Evolutionary conservation across 2,888 invertebrate species (phyloP), one percentile per base, ranked within the genome.

Genomic region (Drosophila cognata): DNA sequence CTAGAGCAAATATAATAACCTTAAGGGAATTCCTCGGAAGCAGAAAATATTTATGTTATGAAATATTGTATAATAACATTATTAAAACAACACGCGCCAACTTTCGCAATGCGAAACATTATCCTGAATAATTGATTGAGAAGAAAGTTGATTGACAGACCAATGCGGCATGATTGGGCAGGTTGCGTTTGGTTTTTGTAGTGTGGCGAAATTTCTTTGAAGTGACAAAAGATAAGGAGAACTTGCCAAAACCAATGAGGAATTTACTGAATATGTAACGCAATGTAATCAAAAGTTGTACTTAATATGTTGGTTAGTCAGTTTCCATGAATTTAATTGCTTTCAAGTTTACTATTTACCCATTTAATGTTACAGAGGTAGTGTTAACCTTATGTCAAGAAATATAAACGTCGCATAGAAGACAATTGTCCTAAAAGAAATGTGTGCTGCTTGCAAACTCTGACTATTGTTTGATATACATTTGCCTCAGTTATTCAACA

Each of bases 171-270:
- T 7, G 18, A n/a, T 16, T 25, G 16, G 10, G 0, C 35, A n/a
- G 29, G n/a, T 6, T 51, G n/a, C 35, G 28, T 10, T 16, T 16
- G 13, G 18, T 16, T 29, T 6, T 21, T 6, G 10, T 28, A 13
- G 28, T 60, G 18, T 13, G 7, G 13, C 0, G 29, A 29, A 16
- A 16, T 57, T 41, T 8, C n/a, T 66, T 62, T 66, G 61, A 62
- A 62, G 66, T 51, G 16, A 41, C 18, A 48, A 48, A 64, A 72
- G n/a, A 50, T 43, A 25, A 18, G 11, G n/a, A 13, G 36, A 59
- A 46, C 36, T 52, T 60, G 10, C n/a, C 25, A 10, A 13, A 16
- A n/a, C n/a, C 1, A 1, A 1, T 38, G 13, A 4, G 1, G n/a
- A 28, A 28, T n/a, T n/a, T 13, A 38, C 10, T 0, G 2, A n/a